Percentiles rank a stretch among this genome's conserved stretches.
These are phyloP conservation scores for Hybos culiciformis DNA, from an alignment of 2,888 invertebrate genomes.

Conservation along the genomic window DNA sequence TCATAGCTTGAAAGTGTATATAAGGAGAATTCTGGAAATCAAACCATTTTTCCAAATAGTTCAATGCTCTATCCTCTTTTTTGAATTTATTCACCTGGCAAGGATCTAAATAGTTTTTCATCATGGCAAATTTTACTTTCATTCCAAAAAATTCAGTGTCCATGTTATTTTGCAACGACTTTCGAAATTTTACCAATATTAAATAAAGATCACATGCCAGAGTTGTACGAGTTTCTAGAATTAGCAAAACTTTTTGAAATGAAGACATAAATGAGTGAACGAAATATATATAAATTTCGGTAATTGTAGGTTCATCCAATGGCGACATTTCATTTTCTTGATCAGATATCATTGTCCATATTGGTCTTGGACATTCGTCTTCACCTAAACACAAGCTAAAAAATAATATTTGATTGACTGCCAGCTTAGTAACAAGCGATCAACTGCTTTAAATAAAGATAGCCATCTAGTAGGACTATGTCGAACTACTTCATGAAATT, in stretches of 20 bases:
- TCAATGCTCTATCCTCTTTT: neutral
- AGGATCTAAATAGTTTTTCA: neutral
- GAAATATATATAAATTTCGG: neutral
- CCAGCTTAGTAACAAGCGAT: neutral
- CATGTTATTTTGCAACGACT: neutral
- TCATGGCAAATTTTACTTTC: neutral
- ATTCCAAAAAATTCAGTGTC: neutral
- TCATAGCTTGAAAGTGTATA: neutral
- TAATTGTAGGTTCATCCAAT: neutral
- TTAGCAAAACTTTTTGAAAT: neutral
- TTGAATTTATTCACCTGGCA: neutral
- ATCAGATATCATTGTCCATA: constrained; percentile 1
- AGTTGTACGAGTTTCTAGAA: neutral
- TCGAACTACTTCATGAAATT: neutral
- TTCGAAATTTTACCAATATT: neutral
- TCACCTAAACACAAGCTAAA: neutral
- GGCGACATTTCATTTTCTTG: neutral
- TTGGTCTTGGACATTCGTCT: neutral
- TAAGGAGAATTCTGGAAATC: neutral
- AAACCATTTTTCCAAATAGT: neutral
- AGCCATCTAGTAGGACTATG: neutral
- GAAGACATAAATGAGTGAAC: neutral
- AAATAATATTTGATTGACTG: neutral
- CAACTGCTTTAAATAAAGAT: neutral
- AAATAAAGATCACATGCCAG: neutral